Conservation (phyloP, 2,113 vertebrate species). For the Rhinichthys klamathensis region DNA sequence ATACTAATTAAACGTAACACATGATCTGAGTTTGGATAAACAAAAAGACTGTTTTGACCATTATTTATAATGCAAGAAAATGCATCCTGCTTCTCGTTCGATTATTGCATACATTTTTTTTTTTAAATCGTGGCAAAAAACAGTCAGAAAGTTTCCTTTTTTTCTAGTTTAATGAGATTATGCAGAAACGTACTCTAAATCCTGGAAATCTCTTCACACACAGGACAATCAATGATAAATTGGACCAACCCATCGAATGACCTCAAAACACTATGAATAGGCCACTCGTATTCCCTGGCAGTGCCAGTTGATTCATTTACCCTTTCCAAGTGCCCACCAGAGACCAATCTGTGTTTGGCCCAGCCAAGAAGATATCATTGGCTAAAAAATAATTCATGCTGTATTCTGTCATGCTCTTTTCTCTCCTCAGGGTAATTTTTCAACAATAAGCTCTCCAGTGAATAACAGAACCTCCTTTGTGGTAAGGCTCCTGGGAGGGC, state of each 20-base stretch:
- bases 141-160: not conserved
- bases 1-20: not conserved
- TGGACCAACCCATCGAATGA: not conserved
- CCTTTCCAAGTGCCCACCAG: slow-evolving; percentile 73
- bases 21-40: not conserved
- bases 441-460: slow-evolving; percentile 90
- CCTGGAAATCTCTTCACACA: not conserved
- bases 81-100: too few species aligned
- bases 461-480: slow-evolving; percentile 97
- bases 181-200: not conserved
- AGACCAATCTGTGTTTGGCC: slow-evolving; percentile 79
- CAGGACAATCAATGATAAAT: slow-evolving; percentile 8
- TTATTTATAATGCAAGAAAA: not conserved
- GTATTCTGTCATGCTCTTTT: slow-evolving; percentile 91
- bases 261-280: not conserved
- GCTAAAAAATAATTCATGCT: slow-evolving; percentile 87
- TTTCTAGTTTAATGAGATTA: not conserved
- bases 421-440: slow-evolving; percentile 87
- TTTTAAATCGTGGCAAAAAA: not conserved
- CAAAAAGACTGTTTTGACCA: not conserved
- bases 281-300: slow-evolving; percentile 38
- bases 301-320: slow-evolving; percentile 66
- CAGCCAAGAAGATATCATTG: slow-evolving; percentile 87
- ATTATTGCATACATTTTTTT: too few species aligned
- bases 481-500: slow-evolving; percentile 87